Base-by-base conservation (phyloP, 2,113 vertebrate genomes). In the Caranx ignobilis region DNA sequence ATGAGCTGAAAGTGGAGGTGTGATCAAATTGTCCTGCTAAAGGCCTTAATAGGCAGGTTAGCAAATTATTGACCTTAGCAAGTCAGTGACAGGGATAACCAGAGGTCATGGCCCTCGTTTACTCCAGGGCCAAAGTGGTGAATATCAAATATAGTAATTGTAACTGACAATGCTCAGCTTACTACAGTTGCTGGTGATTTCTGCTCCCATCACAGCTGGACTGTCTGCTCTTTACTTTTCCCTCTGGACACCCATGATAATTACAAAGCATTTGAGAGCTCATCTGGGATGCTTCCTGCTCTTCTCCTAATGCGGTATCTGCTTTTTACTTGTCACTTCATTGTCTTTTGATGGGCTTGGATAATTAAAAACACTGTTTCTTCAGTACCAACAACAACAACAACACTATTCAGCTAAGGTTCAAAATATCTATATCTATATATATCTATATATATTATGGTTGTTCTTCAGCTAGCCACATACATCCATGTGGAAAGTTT, bases 141-240 rank as follows among this genome's bases (percentile, higher is more conserved):
- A 43, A 70, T 43, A 43, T 26, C 52, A 32, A 11, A 18, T 37
- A 32, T 6, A 18, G 50, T 50, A 16, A 39, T 18, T 10, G 13
- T 19, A 6, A 61, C 3, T 63, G 15, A 67, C 15, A 39, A 55
- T 31, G 15, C 13, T 63, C 4, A 62, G 35, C 11, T 55, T 26
- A 55, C 9, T 2, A 8, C 61, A 7, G 11, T 3, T 75, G 1
- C 60, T 39, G 13, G n/a, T 15, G 41, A 31, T 31, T 45, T 68
- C 6, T 48, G 13, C 65, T 65, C 41, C 15, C 7, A 45, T 81
- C 65, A 65, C 65, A 75, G 37, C 35, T 84, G 43, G 54, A 69
- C 50, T 52, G 13, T 54, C 34, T 56, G 6, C 55, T 78, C 54
- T 18, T 21, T 55, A n/a, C 10, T 47, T 12, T 19, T 79, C 59